Conservation (phyloP, 2,113 vertebrate genomes). For the Pachypanchax playfairii region DNA sequence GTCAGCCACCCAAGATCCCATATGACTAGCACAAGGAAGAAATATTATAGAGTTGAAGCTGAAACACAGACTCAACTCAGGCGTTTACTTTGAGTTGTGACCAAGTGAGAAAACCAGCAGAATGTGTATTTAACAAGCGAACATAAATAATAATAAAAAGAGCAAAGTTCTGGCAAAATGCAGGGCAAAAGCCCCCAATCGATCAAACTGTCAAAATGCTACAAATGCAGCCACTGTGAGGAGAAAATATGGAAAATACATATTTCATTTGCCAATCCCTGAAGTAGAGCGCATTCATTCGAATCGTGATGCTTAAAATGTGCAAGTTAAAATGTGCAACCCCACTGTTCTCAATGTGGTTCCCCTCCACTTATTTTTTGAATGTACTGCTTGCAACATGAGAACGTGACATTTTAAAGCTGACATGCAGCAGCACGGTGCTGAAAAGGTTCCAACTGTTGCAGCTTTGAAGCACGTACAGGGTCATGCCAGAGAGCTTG, state of each 20-base stretch:
- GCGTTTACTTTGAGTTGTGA: not conserved
- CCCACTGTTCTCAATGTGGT: constrained; percentile 10
- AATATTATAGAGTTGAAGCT: not conserved
- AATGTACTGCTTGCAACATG: not conserved
- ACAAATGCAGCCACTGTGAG: not conserved
- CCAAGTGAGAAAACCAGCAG: not conserved
- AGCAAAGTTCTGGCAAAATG: not conserved
- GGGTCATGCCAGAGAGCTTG: not conserved
- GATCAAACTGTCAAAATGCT: constrained; percentile 4
- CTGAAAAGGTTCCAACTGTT: not conserved
- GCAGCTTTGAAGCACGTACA: constrained; percentile 3
- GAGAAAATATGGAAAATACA: constrained; percentile 39
- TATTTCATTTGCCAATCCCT: constrained; percentile 32
- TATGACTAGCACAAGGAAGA: constrained; percentile 12
- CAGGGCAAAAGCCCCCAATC: not conserved
- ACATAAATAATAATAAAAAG: not conserved
- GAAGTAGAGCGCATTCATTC: constrained; percentile 24
- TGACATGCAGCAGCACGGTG: constrained; percentile 11
- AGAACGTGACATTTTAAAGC: constrained; percentile 21
- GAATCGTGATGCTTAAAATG: constrained; percentile 34
- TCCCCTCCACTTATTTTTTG: constrained; percentile 21
- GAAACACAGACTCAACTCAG: not conserved
- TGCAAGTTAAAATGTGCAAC: constrained; percentile 23
- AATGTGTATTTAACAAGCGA: not conserved
- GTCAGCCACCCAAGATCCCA: not conserved